Conservation (phyloP, 2,113 vertebrate genomes). For the Scolopax mira region DNA sequence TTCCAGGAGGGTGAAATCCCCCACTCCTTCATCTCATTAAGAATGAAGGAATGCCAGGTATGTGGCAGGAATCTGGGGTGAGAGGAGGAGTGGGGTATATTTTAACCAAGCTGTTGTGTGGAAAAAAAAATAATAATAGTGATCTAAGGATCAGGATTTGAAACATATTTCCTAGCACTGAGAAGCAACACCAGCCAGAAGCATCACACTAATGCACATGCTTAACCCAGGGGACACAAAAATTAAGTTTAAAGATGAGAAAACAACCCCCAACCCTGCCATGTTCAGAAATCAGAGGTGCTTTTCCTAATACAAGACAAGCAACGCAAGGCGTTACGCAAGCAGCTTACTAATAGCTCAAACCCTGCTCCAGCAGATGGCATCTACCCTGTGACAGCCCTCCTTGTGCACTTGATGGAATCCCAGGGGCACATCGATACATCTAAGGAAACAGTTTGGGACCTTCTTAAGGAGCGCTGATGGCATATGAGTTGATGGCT, state of each 20-base stretch:
- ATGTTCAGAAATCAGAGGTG: not conserved
- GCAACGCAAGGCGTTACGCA: not conserved
- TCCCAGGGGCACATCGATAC: not conserved
- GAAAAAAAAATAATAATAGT: not conserved
- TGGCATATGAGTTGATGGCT: not conserved
- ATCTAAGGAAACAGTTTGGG: not conserved
- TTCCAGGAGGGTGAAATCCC: slow-evolving; percentile 57
- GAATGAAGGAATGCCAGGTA: slow-evolving; percentile 63
- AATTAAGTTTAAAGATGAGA: not conserved
- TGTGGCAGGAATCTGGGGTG: slow-evolving; percentile 59
- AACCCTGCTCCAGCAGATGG: not conserved
- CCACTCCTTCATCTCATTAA: slow-evolving; percentile 59
- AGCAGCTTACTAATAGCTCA: not conserved
- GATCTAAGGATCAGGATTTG: not conserved
- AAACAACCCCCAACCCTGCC: not conserved
- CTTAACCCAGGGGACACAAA: not conserved
- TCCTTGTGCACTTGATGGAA: not conserved
- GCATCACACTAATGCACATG: not conserved
- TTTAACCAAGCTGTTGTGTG: not conserved
- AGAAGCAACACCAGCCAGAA: not conserved
- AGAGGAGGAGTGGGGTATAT: slow-evolving; percentile 50
- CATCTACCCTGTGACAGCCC: not conserved
- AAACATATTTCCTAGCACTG: not conserved
- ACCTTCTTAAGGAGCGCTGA: not conserved
- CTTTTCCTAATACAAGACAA: not conserved